phyloP scores from a whole-genome alignment of 2,888 invertebrate species.

The Drosophila fulvimacula region DNA sequence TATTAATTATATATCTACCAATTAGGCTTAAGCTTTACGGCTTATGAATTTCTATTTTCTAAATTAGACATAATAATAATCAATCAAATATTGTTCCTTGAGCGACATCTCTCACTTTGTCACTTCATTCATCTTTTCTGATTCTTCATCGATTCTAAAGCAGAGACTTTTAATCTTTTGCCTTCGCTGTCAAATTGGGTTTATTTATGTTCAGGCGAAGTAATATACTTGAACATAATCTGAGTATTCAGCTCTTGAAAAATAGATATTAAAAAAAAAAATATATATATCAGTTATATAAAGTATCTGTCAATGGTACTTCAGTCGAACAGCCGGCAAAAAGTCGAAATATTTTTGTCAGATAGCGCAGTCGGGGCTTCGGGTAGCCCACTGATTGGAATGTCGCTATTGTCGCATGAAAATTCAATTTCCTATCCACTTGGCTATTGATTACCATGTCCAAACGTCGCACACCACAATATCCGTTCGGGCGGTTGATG shows the following conservation, averaged over 20 bases:
- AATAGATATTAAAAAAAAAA: not conserved
- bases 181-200: not conserved
- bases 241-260: not conserved
- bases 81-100: not conserved
- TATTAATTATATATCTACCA: too few relatives aligned
- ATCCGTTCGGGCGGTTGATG: conserved; percentile 43
- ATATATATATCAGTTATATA: not conserved
- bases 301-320: not conserved
- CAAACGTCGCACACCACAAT: conserved; percentile 37
- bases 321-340: not conserved
- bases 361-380: not conserved
- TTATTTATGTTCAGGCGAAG: not conserved
- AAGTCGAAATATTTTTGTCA: conserved; percentile 21
- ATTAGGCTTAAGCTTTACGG: too few relatives aligned
- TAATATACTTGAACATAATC: not conserved
- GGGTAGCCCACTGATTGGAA: conserved; percentile 14
- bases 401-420: conserved; percentile 46
- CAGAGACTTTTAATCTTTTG: not conserved
- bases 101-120: not conserved
- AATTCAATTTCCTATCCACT: conserved; percentile 73
- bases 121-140: too few relatives aligned
- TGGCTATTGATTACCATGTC: conserved; percentile 64
- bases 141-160: not conserved
- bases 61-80: too few relatives aligned
- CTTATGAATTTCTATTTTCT: not conserved